These are phyloP conservation scores for Molanna angustata DNA, from an alignment of 2,888 invertebrate species.

Conservation along the genomic window DNA sequence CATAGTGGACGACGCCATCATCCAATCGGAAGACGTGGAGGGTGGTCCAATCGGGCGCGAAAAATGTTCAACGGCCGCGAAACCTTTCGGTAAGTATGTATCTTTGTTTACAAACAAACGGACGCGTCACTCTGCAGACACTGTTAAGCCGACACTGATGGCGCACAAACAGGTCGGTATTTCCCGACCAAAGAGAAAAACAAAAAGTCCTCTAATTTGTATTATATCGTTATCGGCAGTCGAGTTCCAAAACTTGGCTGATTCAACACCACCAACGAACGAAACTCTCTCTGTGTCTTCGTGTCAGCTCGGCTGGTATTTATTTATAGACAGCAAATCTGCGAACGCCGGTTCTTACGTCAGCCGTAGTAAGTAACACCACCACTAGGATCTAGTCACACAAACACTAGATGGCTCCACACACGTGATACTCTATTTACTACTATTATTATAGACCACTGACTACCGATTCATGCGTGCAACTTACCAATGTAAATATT, in stretches of 20 bases:
- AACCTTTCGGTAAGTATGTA: constrained; percentile 16
- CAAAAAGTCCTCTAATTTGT: no score
- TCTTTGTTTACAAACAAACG: no score
- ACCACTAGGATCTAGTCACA: constrained; percentile 14
- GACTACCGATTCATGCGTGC: no score
- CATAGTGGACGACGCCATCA: constrained; percentile 55
- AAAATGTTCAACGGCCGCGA: constrained; percentile 14
- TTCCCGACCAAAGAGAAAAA: no score
- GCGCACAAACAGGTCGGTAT: constrained; percentile 10
- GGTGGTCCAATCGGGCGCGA: constrained; percentile 12
- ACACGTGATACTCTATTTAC: no score
- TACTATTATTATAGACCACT: not conserved
- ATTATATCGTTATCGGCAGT: constrained; percentile 23
- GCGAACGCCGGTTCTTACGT: constrained; percentile 13
- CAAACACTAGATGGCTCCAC: constrained; percentile 14
- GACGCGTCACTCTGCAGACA: constrained; percentile 24
- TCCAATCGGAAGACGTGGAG: constrained; percentile 7
- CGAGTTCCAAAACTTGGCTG: constrained; percentile 11
- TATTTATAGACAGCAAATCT: constrained; percentile 27
- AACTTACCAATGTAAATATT: no score
- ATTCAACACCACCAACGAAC: no score
- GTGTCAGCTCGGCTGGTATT: constrained; percentile 17
- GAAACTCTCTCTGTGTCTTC: no score
- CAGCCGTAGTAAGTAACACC: constrained; percentile 4
- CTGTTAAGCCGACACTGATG: constrained; percentile 19